These are phyloP conservation scores for Circaetus gallicus DNA, from an alignment of 2,113 vertebrate genomes.

Conservation along the genomic window DNA sequence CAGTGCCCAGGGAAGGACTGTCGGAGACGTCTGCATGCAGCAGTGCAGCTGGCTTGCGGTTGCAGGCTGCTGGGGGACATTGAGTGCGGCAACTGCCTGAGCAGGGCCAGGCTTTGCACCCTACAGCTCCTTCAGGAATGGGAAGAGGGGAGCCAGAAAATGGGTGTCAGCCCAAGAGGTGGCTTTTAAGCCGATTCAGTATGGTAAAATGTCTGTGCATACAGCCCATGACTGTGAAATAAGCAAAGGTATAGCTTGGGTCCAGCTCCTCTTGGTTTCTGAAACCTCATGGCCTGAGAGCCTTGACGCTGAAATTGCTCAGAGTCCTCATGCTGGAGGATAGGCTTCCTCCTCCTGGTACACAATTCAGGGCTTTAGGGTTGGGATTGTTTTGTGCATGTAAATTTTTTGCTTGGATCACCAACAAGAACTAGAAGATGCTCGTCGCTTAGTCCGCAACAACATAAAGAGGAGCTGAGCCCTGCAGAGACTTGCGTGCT, in stretches of 20 bases:
- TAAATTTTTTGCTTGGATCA: background rate
- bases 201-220: background rate
- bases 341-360: background rate
- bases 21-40: rapidly evolving
- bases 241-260: background rate
- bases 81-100: background rate
- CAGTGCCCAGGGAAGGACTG: background rate
- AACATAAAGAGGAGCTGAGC: background rate
- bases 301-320: background rate
- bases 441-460: rapidly evolving
- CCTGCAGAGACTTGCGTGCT: background rate
- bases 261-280: background rate
- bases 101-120: background rate
- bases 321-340: background rate
- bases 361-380: background rate
- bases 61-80: background rate
- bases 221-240: background rate
- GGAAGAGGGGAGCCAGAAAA: background rate
- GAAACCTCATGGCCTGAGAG: background rate
- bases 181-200: background rate
- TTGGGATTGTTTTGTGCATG: background rate
- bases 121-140: background rate
- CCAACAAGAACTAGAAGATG: background rate
- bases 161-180: background rate
- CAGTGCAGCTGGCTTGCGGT: rapidly evolving